Conservation (phyloP, 2,797 vertebrate species). For the Calcarius lapponicus region DNA sequence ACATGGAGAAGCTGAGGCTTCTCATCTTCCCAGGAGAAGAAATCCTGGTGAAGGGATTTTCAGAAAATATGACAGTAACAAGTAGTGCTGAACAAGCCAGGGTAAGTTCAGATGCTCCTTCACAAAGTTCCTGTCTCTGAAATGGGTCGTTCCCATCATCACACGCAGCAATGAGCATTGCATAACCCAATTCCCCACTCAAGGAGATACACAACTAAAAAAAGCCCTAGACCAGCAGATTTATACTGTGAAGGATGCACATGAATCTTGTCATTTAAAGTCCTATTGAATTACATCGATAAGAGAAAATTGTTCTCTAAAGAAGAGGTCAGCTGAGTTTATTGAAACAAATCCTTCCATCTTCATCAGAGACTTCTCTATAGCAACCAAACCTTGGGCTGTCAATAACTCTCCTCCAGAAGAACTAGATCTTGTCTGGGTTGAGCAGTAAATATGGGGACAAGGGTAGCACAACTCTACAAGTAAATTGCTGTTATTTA, state of each 20-base stretch:
- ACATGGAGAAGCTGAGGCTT: too few relatives aligned
- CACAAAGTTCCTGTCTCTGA: not conserved
- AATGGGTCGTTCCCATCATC: not conserved
- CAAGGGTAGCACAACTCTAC: slow-evolving; percentile 1
- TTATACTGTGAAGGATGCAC: not conserved
- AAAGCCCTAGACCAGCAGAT: not conserved
- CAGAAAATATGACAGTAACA: too few relatives aligned
- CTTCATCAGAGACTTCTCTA: slow-evolving; percentile 41
- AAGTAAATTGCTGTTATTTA: slow-evolving; percentile 34
- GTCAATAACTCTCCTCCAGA: slow-evolving; percentile 17
- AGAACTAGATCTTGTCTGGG: not conserved
- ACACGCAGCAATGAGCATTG: not conserved
- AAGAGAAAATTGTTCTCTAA: slow-evolving; percentile 55
- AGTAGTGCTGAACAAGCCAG: not conserved
- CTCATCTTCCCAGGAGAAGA: too few relatives aligned
- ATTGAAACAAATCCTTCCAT: slow-evolving; percentile 61
- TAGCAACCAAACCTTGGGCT: not conserved
- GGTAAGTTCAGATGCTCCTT: not conserved
- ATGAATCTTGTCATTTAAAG: slow-evolving; percentile 49
- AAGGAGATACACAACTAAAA: slow-evolving; percentile 18
- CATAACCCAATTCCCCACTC: slow-evolving; percentile 44
- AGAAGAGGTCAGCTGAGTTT: slow-evolving; percentile 42
- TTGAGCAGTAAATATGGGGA: not conserved
- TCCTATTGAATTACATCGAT: slow-evolving; percentile 31
- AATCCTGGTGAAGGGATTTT: too few relatives aligned